phyloP scores from a whole-genome alignment of 2,113 vertebrate genomes.

The Eleginops maclovinus region DNA sequence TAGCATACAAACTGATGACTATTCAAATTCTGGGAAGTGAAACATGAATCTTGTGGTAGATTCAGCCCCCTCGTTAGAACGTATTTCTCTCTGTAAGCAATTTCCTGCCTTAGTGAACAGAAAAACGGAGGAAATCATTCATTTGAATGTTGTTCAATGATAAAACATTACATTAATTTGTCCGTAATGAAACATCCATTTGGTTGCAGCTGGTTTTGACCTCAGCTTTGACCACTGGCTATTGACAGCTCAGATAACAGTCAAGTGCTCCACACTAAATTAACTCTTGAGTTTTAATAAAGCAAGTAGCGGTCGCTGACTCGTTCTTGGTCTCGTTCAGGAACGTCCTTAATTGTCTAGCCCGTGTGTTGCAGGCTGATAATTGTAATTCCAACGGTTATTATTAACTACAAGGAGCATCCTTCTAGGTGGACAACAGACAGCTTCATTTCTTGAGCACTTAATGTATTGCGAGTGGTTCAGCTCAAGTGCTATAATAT shows the following conservation, averaged over 20 bases:
- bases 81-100: not conserved
- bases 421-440: conserved; percentile 36
- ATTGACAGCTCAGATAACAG: conserved; percentile 27
- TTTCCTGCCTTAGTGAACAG: not conserved
- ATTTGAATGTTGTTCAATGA: conserved; percentile 2
- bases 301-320: not conserved
- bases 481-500: conserved; percentile 64
- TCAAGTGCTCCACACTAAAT: conserved; percentile 24
- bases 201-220: not conserved
- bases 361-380: conserved; percentile 45
- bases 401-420: conserved; percentile 58
- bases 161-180: not conserved
- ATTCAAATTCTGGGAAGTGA: conserved; percentile 1
- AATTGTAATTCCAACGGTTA: conserved; percentile 63
- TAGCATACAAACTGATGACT: not conserved
- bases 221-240: conserved; percentile 23
- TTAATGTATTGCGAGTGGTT: conserved; percentile 54
- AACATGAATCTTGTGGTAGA: not conserved
- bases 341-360: conserved; percentile 52
- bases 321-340: conserved; percentile 7
- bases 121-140: not conserved
- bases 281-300: conserved; percentile 23
- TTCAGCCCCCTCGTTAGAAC: not conserved
- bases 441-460: conserved; percentile 53
- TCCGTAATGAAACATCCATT: not conserved